Base-by-base conservation (phyloP, 1,140 invertebrate species). In the Ridgeia piscesae region DNA sequence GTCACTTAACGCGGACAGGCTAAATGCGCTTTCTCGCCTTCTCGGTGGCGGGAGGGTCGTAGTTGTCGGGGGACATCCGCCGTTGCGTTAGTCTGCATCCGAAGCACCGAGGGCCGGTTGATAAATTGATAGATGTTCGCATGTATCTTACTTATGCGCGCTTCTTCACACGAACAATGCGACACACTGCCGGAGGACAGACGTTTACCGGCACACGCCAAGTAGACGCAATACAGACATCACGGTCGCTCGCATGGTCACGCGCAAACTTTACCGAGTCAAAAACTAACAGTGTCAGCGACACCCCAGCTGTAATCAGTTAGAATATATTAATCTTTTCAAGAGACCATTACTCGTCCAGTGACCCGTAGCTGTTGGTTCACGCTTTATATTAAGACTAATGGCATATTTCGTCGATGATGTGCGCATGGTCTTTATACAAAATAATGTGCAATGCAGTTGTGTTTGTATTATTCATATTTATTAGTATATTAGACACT, bases 131-230 rank as follows among this genome's bases (percentile, higher is more conserved):
- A 77, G 27, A 77, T 77, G 17, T 31, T 17, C 58, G 58, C 58
- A 77, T 77, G 58, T 21, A 77, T 77, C 58, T 77, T 77, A 77
- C 58, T 77, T 77, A 77, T 31, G 58, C 27, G 58, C 58, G 58
- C 58, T 77, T 77, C 58, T 77, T 77, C 58, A 77, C 58, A 77
- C 58, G 58, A 77, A 77, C 58, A 77, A 77, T 77, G 58, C 58
- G 0, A 77, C 58, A 77, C 58, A 27, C 11, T 77, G 58, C 27
- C 58, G 58, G 58, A 77, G 58, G 58, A 77, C 58, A 77, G 58
- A 77, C 58, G 27, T 31, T 77, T 77, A 77, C 58, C 58, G 27
- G 17, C 17, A 77, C 58, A 77, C 58, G 58, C 27, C 58, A 77
- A 77, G 58, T 4, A 77, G 58, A 77, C 58, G 58, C 58, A 77